phyloP scores from a whole-genome alignment of 92 coral and sea anemone species.

The Isaurus tuberculatus region DNA sequence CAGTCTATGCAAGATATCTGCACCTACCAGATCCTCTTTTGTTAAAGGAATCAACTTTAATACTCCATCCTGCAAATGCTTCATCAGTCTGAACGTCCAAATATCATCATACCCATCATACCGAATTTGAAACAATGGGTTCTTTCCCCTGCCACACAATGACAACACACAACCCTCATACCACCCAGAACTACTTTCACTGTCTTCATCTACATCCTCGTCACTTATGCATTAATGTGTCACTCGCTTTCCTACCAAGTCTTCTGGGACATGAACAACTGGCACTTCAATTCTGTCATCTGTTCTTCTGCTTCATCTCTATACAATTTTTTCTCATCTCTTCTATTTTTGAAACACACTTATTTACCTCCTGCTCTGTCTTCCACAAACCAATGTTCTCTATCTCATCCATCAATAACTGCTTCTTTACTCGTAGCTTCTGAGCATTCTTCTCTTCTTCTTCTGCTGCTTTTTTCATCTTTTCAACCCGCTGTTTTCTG shows the following conservation, averaged over 20 bases:
- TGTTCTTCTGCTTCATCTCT: conserved; percentile 17
- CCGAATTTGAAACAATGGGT: conserved; percentile 12
- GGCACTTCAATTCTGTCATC: background rate
- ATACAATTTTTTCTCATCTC: conserved; percentile 20
- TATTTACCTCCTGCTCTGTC: conserved; percentile 27
- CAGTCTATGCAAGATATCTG: conserved; percentile 13
- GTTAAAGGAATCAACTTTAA: conserved; percentile 9
- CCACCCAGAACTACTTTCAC: conserved; percentile 27
- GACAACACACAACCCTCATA: conserved; percentile 35
- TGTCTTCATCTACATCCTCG: conserved; percentile 4
- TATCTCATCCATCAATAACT: conserved; percentile 34
- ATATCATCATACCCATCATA: conserved; percentile 7
- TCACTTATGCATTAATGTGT: conserved; percentile 12
- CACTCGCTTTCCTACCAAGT: conserved; percentile 35
- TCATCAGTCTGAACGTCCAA: conserved; percentile 20
- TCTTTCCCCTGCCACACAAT: conserved; percentile 11
- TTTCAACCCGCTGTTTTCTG: conserved; percentile 31
- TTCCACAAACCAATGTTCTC: conserved; percentile 36
- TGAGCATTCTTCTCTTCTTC: conserved; percentile 41
- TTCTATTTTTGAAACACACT: conserved; percentile 14
- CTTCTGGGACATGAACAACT: conserved; percentile 35
- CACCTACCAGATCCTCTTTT: conserved; percentile 7
- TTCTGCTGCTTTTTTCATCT: conserved; percentile 23
- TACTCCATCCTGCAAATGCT: conserved; percentile 23
- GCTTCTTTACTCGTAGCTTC: conserved; percentile 21